Evolutionary conservation across 2,797 vertebrate species (phyloP).

Genomic region (Hippopotamyrus pictus): DNA sequence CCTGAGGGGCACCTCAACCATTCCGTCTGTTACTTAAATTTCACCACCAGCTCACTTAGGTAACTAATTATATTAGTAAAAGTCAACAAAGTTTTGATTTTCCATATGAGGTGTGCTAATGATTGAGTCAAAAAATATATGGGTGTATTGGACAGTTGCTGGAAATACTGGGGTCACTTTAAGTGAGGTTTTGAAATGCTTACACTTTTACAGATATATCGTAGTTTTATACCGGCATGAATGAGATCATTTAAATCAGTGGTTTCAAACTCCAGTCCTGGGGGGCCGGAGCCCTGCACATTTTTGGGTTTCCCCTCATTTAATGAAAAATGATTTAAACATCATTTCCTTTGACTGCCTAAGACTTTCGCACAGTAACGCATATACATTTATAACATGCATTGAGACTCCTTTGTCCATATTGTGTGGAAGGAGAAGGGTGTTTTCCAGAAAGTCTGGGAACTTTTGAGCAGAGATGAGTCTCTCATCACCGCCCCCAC

Average conservation of each 20-base stretch:
- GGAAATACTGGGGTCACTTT: not conserved
- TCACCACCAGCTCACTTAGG: not conserved
- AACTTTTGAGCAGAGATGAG: not conserved
- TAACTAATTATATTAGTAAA: not conserved
- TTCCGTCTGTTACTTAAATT: not conserved
- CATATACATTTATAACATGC: not conserved
- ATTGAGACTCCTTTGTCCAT: not conserved
- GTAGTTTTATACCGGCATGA: not conserved
- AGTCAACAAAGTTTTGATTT: not conserved
- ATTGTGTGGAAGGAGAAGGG: not conserved
- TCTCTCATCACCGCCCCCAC: not conserved
- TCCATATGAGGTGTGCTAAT: not conserved
- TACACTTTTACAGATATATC: not conserved
- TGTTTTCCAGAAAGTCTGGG: not conserved
- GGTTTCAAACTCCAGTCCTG: too few species aligned
- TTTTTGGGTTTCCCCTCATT: too few species aligned
- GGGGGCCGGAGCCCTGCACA: too few species aligned
- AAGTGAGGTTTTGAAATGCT: not conserved
- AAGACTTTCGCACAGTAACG: not conserved
- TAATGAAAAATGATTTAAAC: not conserved
- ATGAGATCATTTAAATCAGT: not conserved
- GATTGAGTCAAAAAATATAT: not conserved
- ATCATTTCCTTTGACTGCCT: not conserved
- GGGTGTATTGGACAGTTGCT: not conserved
- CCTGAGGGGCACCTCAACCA: not conserved